Conservation (phyloP, 1,140 invertebrate genomes). For the Himalopsyche phryganea region DNA sequence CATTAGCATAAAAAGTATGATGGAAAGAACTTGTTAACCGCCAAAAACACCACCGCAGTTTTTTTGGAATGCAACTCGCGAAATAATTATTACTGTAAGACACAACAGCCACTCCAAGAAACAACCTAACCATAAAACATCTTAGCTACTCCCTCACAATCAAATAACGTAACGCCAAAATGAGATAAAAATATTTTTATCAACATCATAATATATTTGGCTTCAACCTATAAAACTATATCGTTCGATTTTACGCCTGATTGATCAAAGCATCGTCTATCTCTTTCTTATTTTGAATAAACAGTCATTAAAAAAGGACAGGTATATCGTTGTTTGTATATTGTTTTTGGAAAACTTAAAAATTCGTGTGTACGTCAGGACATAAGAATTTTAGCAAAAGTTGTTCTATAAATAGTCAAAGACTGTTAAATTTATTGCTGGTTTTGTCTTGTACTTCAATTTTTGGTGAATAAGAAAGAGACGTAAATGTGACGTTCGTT, state of each 20-base stretch:
- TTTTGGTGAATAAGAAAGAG: slow-evolving; percentile 1
- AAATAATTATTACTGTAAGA: not conserved
- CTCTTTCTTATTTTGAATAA: not conserved
- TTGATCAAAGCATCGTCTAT: not conserved
- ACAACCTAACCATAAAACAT: too few relatives aligned
- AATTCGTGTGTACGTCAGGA: slow-evolving; percentile 32
- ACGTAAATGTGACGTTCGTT: slow-evolving; percentile 20
- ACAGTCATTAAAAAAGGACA: slow-evolving; percentile 8
- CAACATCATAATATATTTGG: not conserved
- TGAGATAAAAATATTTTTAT: not conserved
- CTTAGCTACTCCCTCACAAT: too few relatives aligned
- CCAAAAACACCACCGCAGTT: slow-evolving; percentile 10
- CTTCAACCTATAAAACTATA: slow-evolving; percentile 5
- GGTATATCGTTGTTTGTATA: not conserved
- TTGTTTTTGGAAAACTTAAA: slow-evolving; percentile 13
- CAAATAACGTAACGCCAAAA: not conserved
- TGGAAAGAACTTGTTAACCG: slow-evolving; percentile 16
- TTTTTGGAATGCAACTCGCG: slow-evolving; percentile 21
- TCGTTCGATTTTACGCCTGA: slow-evolving; percentile 1
- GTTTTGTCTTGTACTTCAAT: slow-evolving; percentile 2
- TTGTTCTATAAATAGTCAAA: slow-evolving; percentile 15
- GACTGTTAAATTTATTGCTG: not conserved
- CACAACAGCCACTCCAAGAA: not conserved
- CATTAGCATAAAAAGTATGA: slow-evolving; percentile 24
- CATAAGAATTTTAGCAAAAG: slow-evolving; percentile 33